These are phyloP conservation scores for Sebastolobus altivelis DNA, from an alignment of 2,797 vertebrate genomes.

Conservation along the genomic window DNA sequence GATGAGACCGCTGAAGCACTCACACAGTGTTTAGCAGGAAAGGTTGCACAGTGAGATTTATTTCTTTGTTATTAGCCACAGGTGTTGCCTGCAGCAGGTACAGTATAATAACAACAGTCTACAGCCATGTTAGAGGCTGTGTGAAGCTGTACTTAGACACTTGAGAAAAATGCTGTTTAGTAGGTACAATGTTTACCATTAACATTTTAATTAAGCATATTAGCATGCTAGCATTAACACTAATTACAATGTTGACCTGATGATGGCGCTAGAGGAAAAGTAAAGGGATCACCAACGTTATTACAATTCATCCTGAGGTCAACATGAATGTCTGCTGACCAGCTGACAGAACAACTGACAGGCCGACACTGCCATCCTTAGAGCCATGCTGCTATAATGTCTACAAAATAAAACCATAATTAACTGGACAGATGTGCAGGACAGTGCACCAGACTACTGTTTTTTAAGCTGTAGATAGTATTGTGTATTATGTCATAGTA, in stretches of 20 bases:
- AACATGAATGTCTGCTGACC: neutral
- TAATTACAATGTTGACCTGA: no score
- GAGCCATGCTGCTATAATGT: neutral
- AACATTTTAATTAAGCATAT: no score
- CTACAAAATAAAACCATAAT: neutral
- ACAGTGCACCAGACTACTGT: neutral
- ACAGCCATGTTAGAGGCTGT: neutral
- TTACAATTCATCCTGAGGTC: no score
- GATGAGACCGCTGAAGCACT: conserved; percentile 17
- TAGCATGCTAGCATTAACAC: no score
- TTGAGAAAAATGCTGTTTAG: neutral
- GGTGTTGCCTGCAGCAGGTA: neutral
- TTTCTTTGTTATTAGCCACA: neutral
- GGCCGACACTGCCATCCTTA: neutral
- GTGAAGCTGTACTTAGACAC: neutral
- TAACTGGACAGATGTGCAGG: neutral
- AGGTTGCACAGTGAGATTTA: neutral
- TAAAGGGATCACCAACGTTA: no score
- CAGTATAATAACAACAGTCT: neutral
- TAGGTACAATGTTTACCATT: no score
- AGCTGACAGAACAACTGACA: neutral
- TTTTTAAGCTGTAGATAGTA: neutral
- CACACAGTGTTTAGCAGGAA: neutral
- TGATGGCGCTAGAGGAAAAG: no score
- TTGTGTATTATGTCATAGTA: neutral